Percentiles rank a stretch among this genome's conserved stretches.
Conservation (phyloP, 2,888 invertebrate species). For the Fragum sueziense region DNA sequence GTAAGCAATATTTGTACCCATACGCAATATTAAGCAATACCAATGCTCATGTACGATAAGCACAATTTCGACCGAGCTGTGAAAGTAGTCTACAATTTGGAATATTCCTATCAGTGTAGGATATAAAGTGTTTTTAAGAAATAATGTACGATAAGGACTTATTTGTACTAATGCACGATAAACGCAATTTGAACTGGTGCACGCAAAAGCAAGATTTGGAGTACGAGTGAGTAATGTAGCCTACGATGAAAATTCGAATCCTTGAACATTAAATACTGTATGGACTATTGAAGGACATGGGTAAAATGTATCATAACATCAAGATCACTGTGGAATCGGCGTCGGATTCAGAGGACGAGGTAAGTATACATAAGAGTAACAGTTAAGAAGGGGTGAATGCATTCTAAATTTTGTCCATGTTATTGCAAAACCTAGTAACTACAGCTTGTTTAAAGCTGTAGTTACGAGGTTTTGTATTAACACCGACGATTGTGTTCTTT, state of each 20-base stretch:
- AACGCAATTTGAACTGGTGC: neutral
- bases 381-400: neutral
- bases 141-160: too few species aligned
- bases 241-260: neutral
- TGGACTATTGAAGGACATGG: neutral
- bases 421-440: too few species aligned
- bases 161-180: neutral
- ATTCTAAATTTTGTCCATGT: neutral
- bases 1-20: too few species aligned
- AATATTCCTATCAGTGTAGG: too few species aligned
- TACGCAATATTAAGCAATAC: too few species aligned
- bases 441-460: too few species aligned
- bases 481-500: too few species aligned
- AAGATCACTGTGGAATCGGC: neutral
- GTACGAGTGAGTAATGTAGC: neutral
- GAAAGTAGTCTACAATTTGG: too few species aligned
- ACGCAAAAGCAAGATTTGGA: neutral
- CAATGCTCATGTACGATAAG: too few species aligned
- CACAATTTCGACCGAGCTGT: too few species aligned
- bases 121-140: too few species aligned
- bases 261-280: neutral
- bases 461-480: too few species aligned
- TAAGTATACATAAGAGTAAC: neutral
- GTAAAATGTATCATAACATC: conserved; percentile 9
- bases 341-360: neutral